A percentile compares a stretch with the other conserved stretches of the same genome.
These are phyloP conservation scores for Lomographa bimaculata DNA, from an alignment of 2,888 invertebrate genomes.

Conservation along the genomic window DNA sequence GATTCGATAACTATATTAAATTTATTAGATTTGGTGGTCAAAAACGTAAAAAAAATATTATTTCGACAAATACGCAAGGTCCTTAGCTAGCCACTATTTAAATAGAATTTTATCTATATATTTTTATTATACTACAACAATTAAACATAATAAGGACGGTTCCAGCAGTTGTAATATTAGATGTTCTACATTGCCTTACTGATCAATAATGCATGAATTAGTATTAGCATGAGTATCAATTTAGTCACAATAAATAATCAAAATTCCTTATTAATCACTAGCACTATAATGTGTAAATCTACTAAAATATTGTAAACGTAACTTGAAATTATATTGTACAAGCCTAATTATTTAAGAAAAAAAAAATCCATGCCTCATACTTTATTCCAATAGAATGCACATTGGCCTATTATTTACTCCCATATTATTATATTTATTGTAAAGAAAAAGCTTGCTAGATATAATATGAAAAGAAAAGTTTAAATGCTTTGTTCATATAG, in stretches of 20 bases:
- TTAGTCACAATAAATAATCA: constrained; percentile 4
- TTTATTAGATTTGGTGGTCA: no score
- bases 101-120: no score
- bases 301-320: constrained; percentile 42
- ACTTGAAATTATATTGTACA: constrained; percentile 32
- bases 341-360: constrained; percentile 18
- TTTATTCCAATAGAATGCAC: constrained; percentile 60
- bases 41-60: no score
- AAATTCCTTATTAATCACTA: constrained; percentile 32
- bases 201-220: constrained; percentile 40
- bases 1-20: no score
- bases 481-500: no score
- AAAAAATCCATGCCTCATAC: constrained; percentile 68
- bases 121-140: no score
- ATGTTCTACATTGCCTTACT: constrained; percentile 17
- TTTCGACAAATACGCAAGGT: no score
- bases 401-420: constrained; percentile 58
- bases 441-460: constrained; percentile 48
- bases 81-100: no score
- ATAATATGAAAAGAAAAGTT: no score
- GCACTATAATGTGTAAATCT: constrained; percentile 73
- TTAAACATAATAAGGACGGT: no score
- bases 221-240: constrained; percentile 18
- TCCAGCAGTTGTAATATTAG: no score
- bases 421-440: constrained; percentile 38